Evolutionary conservation across 2,113 vertebrate species (phyloP).

Genomic region (Solea solea): DNA sequence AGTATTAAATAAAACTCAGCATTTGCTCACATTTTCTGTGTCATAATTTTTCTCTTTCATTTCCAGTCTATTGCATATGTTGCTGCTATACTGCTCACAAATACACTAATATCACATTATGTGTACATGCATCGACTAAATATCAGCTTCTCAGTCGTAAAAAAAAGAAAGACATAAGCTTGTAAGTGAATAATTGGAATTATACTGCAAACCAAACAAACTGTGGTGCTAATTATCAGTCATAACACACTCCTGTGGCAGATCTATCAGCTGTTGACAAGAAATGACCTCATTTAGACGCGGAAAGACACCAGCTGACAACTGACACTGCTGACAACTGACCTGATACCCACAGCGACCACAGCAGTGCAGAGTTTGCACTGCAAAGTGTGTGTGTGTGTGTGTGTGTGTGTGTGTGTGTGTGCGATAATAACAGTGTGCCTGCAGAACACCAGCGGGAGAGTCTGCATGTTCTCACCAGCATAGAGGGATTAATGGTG

Average conservation of each 20-base stretch:
- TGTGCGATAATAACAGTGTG: neutral
- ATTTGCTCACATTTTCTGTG: too few relatives aligned
- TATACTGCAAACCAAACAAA: neutral
- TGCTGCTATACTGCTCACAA: too few relatives aligned
- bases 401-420: neutral
- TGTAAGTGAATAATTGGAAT: too few relatives aligned
- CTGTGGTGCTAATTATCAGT: neutral
- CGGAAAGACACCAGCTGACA: neutral
- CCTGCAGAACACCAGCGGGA: too few relatives aligned
- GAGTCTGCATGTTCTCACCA: neutral
- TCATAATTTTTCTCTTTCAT: too few relatives aligned
- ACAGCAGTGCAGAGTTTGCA: conserved; percentile 29
- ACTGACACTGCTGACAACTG: conserved; percentile 35
- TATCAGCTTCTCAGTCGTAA: too few relatives aligned
- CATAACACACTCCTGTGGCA: neutral
- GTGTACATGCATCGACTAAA: too few relatives aligned
- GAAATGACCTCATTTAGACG: neutral
- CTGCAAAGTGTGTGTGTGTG: neutral
- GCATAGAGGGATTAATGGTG: neutral
- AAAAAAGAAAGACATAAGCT: too few relatives aligned
- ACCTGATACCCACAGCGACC: conserved; percentile 14
- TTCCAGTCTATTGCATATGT: too few relatives aligned
- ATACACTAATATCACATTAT: too few relatives aligned
- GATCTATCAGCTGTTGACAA: conserved; percentile 12
- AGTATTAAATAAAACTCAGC: too few relatives aligned